Evolutionary conservation across 2,888 invertebrate genomes (phyloP), one percentile per base, ranked within the genome.

Genomic region (Lordiphosa andalusiaca): DNA sequence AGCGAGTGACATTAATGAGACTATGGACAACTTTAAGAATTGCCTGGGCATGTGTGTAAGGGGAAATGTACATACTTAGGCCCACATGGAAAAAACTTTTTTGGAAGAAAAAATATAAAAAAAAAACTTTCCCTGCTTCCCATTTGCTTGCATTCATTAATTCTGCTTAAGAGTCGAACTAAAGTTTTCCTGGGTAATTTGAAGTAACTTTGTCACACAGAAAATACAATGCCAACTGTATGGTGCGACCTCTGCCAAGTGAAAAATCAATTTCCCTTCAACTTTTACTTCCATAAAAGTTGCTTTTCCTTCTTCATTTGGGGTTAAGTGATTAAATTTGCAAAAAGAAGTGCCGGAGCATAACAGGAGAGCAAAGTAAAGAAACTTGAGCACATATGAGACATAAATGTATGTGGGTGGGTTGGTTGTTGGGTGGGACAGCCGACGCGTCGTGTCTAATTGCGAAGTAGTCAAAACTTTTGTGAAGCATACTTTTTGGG

Each of bases 281-380:
- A 67, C 44, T 67, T 67, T 67, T 61, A 46, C 25, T 56, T 47
- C 23, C 21, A 51, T 33, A 60, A 66, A 67, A 67, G 52, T 60
- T 67, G n/a, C 19, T 71, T 74, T 72, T 71, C 69, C 69, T 82
- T 65, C 83, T 80, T 80, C 74, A 80, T 81, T 44, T 77, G 82
- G 77, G 84, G 80, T 81, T 81, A 81, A 81, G 80, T 81, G 84
- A 81, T 80, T 80, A 80, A 80, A 80, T 80, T 80, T 84, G 84
- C 74, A 55, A 60, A 67, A 25, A 58, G 53, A 49, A 49, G 41
- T 48, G 30, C 42, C 30, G 36, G 30, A 36, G n/a, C 23, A 48
- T 41, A 25, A 12, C 12, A 1, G 4, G n/a, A 40, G n/a, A 52
- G 6, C 33, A 40, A 47, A 50, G 10, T 50, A 33, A 53, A 36